Base-by-base conservation (phyloP, 1,140 invertebrate genomes). In the Sarcophaga bullata region DNA sequence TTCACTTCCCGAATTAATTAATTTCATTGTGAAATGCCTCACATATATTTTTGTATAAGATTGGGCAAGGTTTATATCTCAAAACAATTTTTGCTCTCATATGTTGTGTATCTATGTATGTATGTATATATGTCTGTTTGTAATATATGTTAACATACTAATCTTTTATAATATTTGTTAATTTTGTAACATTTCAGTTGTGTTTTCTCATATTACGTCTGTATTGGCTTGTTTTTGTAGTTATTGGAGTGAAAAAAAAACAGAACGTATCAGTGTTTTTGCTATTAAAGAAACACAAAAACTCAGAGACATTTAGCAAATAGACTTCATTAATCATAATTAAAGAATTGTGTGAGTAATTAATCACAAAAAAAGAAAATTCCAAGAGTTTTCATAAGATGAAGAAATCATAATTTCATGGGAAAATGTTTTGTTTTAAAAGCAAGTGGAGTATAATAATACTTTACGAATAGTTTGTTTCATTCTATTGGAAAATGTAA, bases 91-190 rank as follows among this genome's bases (percentile, higher is more conserved):
- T 4, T 37, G 25, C 25, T 37, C 25, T 37, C 25, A 37, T 37
- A 37, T 37, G 9, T 52, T 52, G 13, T 13, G 8, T n/a, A 58
- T 13, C 7, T 58, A 58, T n/a, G 54, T 58, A 58, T 58, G 54
- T 58, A 15, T 58, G 8, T n/a, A 58, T 13, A 15, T 58, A 58
- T n/a, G 54, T 58, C 15, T 58, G 54, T 58, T 7, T 58, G 13
- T 58, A 7, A 13, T 76, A 47, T 17, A 76, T 3, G 0, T 8
- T 19, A 78, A 78, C 50, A 48, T 78, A 48, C 50, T 78, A 78
- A 78, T 78, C n/a, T 50, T 50, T 50, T 78, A 52, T 78, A 78
- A 78, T 78, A 52, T 78, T 78, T 78, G 75, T 78, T 78, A 78
- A 52, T 78, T 37, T 37, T 50, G 49, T 78, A 8, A 52, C 62